Evolutionary conservation across 2,797 vertebrate species (phyloP).

Genomic region (Muraenolepis orangiensis): DNA sequence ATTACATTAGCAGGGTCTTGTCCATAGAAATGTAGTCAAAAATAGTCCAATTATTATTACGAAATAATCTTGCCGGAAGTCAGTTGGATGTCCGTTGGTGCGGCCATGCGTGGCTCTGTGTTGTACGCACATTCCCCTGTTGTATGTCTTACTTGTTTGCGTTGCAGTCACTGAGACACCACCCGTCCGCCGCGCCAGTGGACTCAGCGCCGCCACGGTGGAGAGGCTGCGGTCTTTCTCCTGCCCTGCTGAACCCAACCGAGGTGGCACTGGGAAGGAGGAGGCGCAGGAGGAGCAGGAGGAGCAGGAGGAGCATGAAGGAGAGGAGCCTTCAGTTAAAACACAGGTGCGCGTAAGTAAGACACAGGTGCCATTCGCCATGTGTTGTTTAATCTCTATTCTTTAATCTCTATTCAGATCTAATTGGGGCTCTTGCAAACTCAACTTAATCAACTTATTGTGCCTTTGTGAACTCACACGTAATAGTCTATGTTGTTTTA

Average conservation of each 20-base stretch:
- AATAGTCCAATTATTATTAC: no score
- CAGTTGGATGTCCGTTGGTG: no score
- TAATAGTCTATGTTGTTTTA: no score
- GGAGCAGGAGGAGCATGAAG: slow-evolving; percentile 32
- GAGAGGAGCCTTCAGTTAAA: slow-evolving; percentile 20
- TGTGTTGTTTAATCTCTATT: neutral
- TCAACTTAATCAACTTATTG: no score
- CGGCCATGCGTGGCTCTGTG: neutral
- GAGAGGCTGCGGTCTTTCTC: neutral
- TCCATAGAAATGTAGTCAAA: no score
- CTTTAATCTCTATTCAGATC: neutral
- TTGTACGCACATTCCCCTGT: neutral
- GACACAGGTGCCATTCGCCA: neutral
- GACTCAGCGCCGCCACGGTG: neutral
- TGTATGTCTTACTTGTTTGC: neutral
- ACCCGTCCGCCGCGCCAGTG: neutral
- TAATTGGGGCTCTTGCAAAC: neutral
- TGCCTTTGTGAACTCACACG: no score
- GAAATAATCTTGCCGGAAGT: no score
- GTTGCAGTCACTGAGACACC: neutral
- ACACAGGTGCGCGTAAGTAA: slow-evolving; percentile 45
- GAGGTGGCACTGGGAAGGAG: neutral
- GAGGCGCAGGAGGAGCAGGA: neutral
- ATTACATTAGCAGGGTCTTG: no score
- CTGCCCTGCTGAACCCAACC: neutral